Evolutionary conservation across 2,888 invertebrate genomes (phyloP).

Genomic region (Syrphus vitripennis): DNA sequence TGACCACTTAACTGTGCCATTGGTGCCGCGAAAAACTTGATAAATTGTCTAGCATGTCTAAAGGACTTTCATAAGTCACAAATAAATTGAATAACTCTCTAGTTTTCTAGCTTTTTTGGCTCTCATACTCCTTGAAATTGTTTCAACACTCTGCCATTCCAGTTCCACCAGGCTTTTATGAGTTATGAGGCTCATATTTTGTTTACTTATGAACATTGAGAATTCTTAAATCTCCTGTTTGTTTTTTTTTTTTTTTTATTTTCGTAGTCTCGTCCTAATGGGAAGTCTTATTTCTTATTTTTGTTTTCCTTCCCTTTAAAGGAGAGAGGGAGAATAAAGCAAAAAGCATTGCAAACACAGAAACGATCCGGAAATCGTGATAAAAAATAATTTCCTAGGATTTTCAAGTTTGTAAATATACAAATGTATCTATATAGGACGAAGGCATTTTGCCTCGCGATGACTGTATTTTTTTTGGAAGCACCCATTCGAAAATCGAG

Average conservation of each 20-base stretch:
- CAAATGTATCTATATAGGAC: constrained; percentile 5
- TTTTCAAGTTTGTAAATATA: constrained; percentile 43
- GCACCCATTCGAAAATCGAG: not conserved
- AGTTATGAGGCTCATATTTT: constrained; percentile 64
- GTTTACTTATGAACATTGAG: constrained; percentile 62
- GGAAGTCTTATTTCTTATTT: not conserved
- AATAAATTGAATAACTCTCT: constrained; percentile 71
- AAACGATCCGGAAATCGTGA: constrained; percentile 64
- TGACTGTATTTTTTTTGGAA: constrained; percentile 30
- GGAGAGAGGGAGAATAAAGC: not conserved
- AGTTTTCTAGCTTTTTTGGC: constrained; percentile 27
- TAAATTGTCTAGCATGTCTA: constrained; percentile 70
- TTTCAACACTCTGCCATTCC: not conserved
- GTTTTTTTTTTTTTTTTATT: too few species aligned
- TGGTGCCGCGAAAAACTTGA: constrained; percentile 48
- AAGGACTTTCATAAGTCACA: constrained; percentile 70
- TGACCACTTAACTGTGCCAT: not conserved
- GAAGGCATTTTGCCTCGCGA: constrained; percentile 26
- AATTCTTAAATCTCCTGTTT: constrained; percentile 45
- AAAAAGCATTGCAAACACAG: constrained; percentile 67
- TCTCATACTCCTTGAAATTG: not conserved
- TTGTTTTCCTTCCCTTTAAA: too few species aligned
- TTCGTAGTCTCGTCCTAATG: not conserved
- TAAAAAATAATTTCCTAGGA: constrained; percentile 69
- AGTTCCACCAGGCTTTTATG: constrained; percentile 1